Evolutionary conservation across 2,113 vertebrate species (phyloP), one percentile per base, ranked within the genome.

Genomic region (Notarius lentiginosus): DNA sequence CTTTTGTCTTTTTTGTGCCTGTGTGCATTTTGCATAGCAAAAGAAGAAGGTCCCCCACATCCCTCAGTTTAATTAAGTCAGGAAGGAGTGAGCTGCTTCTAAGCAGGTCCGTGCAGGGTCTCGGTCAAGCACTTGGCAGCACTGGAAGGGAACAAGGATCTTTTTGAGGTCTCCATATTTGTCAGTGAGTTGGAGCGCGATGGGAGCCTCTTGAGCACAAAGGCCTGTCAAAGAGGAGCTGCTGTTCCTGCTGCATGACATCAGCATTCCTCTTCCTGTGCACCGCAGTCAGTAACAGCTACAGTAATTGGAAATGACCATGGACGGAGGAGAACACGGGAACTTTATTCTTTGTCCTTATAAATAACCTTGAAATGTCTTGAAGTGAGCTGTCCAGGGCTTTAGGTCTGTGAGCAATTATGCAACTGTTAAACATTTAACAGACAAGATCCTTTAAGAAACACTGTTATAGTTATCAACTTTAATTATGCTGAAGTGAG

Each of bases 21-120:
- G 30, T 12, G 17, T 27, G 12, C 47, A 22, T 66, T 66, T 60
- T 80, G n/a, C 79, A 80, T 9, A 60, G 56, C 10, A 47, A 47
- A 61, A 56, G 24, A n/a, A 60, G 34, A 24, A 8, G 18, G 24
- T 79, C 5, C 60, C n/a, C 14, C 4, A 4, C 4, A 18, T 84
- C 56, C 47, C 30, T 56, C 68, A 30, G 3, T 87, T 86, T 87
- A 86, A 90, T 91, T 79, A 90, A 86, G 66, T 89, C 34, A 47
- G 17, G 10, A 18, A 80, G 73, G 51, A 70, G 70, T 18, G 68
- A 84, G 58, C 49, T 73, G 22, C 85, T 72, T 66, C 49, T 58
- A 20, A 51, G 53, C 61, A 81, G 70, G 72, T 63, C 79, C 18
- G 12, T n/a, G 61, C 41, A 58, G 84, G 84, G 75, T 82, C 79